Evolutionary conservation across 2,113 vertebrate genomes (phyloP), one percentile per base, ranked within the genome.

Genomic region (Strigops habroptila): DNA sequence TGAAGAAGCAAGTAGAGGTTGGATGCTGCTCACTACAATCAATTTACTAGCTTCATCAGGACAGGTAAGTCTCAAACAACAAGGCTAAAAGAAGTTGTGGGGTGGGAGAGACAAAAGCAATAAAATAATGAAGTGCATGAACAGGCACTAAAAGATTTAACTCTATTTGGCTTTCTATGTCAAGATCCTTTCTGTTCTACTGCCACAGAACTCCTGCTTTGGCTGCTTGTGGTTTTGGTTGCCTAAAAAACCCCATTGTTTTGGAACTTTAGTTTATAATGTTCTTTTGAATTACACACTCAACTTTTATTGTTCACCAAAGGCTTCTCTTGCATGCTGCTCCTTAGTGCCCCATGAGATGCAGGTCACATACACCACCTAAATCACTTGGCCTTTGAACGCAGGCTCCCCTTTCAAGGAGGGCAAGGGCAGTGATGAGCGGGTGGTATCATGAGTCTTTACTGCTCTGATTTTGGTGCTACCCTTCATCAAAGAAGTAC

Each of bases 11-110:
- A 99, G 99, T 85, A 98, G 99, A 85, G 99, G 99, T 68, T 99
- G 99, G 99, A 99, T 99, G 99, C 99, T 99, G 69, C 98, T 99
- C 84, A 99, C 99, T 91, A 99, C 99, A 97, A 99, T 99, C 98
- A 99, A 99, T 98, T 98, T 99, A 95, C 94, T 99, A 91, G 99
- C 99, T 82, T 99, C 99, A 25, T 99, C 99, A 30, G 99, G 99
- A 96, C 99, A 99, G 99, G 99, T 99, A 60, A 94, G 98, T 97
- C 49, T 95, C 71, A 41, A 92, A 77, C n/a, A 70, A 21, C 25
- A 59, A 68, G 28, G 23, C 28, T 55, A 12, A 62, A 86, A 80
- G 43, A 43, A 84, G 9, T 49, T 67, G 10, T 46, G 28, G 25
- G 14, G 24, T 82, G 27, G 35, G 48, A 86, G 33, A 53, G 19